phyloP scores from a whole-genome alignment of 2,797 vertebrate genomes.

The Ptychadena robeensis region DNA sequence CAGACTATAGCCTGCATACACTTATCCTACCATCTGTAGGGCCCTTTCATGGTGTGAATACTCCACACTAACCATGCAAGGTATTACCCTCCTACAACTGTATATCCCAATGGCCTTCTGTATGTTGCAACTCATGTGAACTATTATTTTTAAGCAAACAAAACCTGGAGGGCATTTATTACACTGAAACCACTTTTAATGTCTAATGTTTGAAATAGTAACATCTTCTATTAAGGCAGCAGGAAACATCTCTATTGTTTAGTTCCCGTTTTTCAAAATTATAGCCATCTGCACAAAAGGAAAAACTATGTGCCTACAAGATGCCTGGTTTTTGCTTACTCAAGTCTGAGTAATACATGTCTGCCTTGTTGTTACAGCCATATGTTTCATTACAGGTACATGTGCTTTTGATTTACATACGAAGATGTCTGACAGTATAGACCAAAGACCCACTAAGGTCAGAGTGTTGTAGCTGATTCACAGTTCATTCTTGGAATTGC shows the following conservation, averaged over 20 bases:
- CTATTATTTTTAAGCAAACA: not conserved
- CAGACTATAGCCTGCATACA: not conserved
- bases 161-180: not conserved
- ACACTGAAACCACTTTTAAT: not conserved
- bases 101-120: not conserved
- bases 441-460: conserved; percentile 13
- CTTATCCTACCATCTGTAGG: not conserved
- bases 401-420: conserved; percentile 38
- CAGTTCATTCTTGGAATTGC: conserved; percentile 25
- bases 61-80: not conserved
- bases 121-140: not conserved
- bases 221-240: not conserved
- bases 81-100: not conserved
- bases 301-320: conserved; percentile 1
- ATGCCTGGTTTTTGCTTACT: conserved; percentile 37
- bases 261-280: not conserved
- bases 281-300: conserved; percentile 11
- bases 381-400: conserved; percentile 33
- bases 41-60: too few species aligned
- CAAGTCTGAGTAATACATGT: conserved; percentile 29
- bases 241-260: not conserved
- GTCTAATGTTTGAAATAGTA: not conserved
- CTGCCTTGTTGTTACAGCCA: conserved; percentile 13
- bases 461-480: conserved; percentile 30
- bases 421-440: conserved; percentile 9